Base-by-base conservation (phyloP, 2,888 invertebrate genomes). In the Nemotelus nigrinus region DNA sequence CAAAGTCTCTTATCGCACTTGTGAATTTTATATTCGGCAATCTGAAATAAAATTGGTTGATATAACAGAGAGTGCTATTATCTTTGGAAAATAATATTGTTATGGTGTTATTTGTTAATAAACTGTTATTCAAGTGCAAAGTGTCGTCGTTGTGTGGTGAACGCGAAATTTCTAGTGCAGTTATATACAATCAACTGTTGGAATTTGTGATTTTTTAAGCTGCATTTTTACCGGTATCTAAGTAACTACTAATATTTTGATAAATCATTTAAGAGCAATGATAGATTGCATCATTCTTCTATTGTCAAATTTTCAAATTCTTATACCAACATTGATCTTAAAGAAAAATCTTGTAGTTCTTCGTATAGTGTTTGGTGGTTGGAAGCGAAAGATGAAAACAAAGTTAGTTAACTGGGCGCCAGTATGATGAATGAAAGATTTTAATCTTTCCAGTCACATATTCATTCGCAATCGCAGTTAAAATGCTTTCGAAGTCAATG, bases 401-500 rank as follows among this genome's bases (percentile, higher is more conserved):
- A 25, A 25, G 25, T 25, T 25, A 25, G 25, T 25, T 25, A 25
- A 25, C 25, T 25, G 25, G 25, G 41, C 39, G 43, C 7, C 63
- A 63, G 55, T n/a, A 2, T 63, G 25, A 25, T 25, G 25, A 25
- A n/a, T 53, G 70, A 70, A 55, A 55, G 70, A 53, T 5, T 53
- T 70, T 70, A 70, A 70, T 70, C 70, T 53, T 70, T 55, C 70
- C 53, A 44, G 55, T 70, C 70, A 70, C 70, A 70, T 43, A 74
- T 74, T 74, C 74, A 74, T 63, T 74, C 39, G 74, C 74, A 74
- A 74, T 74, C 48, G 25, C 74, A 48, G 60, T 47, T 63, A 48
- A 74, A 74, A 60, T 60, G 74, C 63, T 74, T 74, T 74, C 72
- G 63, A 74, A 74, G 74, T 60, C 74, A 74, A 48, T 74, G 74